Percentiles rank a stretch among this genome's conserved stretches.
phyloP scores from a whole-genome alignment of 1,140 invertebrate species.

The Drosophila azteca region DNA sequence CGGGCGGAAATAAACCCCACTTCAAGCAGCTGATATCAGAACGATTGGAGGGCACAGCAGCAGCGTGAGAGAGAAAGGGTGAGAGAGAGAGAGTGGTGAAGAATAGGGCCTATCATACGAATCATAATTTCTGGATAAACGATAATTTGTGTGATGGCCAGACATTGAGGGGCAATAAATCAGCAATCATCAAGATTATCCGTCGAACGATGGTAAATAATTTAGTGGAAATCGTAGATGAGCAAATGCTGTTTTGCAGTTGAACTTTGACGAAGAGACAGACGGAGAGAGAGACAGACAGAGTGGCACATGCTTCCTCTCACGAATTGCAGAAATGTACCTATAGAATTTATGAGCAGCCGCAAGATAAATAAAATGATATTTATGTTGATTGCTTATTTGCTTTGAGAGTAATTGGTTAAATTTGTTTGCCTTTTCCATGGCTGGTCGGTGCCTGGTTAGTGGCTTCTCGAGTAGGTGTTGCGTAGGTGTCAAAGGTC shows the following conservation, averaged over 20 bases:
- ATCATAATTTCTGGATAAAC: no score
- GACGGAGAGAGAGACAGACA: not conserved
- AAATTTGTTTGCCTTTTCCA: constrained; percentile 56
- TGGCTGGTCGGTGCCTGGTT: not conserved
- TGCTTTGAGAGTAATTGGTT: constrained; percentile 74
- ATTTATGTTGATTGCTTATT: constrained; percentile 79
- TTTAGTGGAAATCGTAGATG: no score
- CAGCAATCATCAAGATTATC: not conserved
- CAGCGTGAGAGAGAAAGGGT: not conserved
- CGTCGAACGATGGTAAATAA: no score
- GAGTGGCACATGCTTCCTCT: not conserved
- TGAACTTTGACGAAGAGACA: no score
- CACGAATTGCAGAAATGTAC: constrained; percentile 38
- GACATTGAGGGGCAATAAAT: no score
- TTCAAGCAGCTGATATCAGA: not conserved
- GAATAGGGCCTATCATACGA: not conserved
- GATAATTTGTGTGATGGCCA: no score
- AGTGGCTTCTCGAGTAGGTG: constrained; percentile 41
- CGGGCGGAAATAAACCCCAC: not conserved
- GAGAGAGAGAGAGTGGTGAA: not conserved
- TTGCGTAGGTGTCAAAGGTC: constrained; percentile 74
- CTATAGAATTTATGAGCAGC: constrained; percentile 43
- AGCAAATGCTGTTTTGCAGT: no score
- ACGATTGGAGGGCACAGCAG: not conserved
- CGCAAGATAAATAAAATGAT: constrained; percentile 58